phyloP scores from a whole-genome alignment of 2,888 invertebrate genomes.

The Lithophane socia region DNA sequence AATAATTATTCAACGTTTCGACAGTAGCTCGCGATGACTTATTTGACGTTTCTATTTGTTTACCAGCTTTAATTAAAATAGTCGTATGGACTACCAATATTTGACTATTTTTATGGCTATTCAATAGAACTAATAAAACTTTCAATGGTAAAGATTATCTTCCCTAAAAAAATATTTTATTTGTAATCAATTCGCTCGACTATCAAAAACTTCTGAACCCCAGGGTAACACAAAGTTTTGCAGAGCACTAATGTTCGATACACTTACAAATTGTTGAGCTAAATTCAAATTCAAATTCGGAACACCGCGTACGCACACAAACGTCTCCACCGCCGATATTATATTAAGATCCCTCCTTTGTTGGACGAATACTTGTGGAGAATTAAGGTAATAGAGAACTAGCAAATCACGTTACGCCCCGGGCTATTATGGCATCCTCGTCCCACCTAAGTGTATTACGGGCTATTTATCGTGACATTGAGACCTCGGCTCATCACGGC shows the following conservation, averaged over 20 bases:
- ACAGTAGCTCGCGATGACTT: background rate
- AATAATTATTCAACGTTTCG: background rate
- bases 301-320: constrained; percentile 70
- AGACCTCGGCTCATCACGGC: constrained; percentile 78
- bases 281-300: constrained; percentile 72
- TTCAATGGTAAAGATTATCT: background rate
- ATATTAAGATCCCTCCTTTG: constrained; percentile 84
- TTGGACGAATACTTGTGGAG: constrained; percentile 83
- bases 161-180: background rate
- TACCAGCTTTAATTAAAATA: background rate
- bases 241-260: constrained; percentile 58
- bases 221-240: constrained; percentile 66
- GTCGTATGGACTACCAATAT: background rate
- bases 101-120: background rate
- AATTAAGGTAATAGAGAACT: constrained; percentile 85
- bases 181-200: background rate
- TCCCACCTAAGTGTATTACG: constrained; percentile 84
- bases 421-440: constrained; percentile 81
- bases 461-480: constrained; percentile 86
- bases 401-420: constrained; percentile 86
- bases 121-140: background rate
- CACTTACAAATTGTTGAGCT: constrained; percentile 62
- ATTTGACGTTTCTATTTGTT: background rate
- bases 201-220: background rate
- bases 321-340: constrained; percentile 78